Percentiles rank a stretch among this genome's conserved stretches.
Conservation (phyloP, 1,140 invertebrate genomes). For the Sarcophaga peregrina region DNA sequence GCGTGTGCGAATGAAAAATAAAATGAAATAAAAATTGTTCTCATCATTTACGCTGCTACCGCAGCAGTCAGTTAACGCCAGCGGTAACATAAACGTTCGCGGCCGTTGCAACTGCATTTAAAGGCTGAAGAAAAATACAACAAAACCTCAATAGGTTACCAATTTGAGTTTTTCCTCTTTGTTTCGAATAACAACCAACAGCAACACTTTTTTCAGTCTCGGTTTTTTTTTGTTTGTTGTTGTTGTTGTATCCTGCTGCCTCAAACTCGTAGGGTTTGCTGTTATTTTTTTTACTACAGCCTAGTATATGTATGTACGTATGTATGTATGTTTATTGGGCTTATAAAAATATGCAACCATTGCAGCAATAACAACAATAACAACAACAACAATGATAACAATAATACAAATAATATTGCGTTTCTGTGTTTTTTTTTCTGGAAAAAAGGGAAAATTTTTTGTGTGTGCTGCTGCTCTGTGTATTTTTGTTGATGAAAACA, state of each 20-base stretch:
- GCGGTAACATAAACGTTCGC: too few species aligned
- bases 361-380: not conserved
- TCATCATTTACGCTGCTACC: not conserved
- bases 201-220: not conserved
- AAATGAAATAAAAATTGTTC: constrained; percentile 39
- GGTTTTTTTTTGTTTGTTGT: too few species aligned
- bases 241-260: too few species aligned
- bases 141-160: constrained; percentile 39
- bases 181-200: not conserved
- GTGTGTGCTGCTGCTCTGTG: constrained; percentile 2
- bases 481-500: constrained; percentile 8
- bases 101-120: not conserved
- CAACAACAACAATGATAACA: too few species aligned
- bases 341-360: not conserved
- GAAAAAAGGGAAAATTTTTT: not conserved
- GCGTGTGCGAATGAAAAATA: constrained; percentile 43
- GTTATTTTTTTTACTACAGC: not conserved
- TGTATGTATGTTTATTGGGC: not conserved
- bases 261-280: too few species aligned
- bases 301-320: constrained; percentile 1
- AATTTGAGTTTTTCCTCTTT: constrained; percentile 31
- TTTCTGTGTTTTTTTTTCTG: not conserved
- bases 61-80: too few species aligned
- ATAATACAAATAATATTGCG: too few species aligned
- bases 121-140: constrained; percentile 33